Conservation (phyloP, 2,113 vertebrate genomes). For the Pavo muticus region DNA sequence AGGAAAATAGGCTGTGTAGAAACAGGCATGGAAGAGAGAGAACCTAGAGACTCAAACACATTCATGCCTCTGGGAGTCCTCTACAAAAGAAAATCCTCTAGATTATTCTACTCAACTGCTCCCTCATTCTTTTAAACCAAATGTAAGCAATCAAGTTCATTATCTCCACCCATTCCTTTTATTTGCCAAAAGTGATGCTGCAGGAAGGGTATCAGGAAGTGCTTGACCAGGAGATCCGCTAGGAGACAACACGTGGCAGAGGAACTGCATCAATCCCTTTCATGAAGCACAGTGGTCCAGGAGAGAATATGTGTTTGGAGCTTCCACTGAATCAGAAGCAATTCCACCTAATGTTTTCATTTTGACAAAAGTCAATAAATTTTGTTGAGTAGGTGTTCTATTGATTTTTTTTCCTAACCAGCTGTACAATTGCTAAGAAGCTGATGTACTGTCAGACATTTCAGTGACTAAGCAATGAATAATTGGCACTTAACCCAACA, state of each 20-base stretch:
- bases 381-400: constrained; percentile 56
- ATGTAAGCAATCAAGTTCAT: background rate
- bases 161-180: background rate
- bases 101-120: background rate
- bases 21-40: background rate
- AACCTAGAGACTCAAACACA: background rate
- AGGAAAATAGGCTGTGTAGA: background rate
- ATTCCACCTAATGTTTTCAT: background rate
- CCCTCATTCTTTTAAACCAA: background rate
- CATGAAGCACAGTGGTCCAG: background rate
- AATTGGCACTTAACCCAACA: constrained; percentile 52
- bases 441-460: constrained; percentile 51
- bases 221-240: background rate
- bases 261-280: background rate
- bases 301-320: background rate
- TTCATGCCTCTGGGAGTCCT: background rate
- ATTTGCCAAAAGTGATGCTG: background rate
- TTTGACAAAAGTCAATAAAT: constrained; percentile 52
- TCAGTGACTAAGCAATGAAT: constrained; percentile 36
- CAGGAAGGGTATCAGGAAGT: background rate
- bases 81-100: background rate
- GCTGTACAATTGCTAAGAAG: constrained; percentile 54
- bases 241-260: background rate
- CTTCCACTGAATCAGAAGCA: background rate
- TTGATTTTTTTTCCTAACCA: constrained; percentile 47